Conservation (phyloP, 1,140 invertebrate species). For the Drosophila prosaltans region DNA sequence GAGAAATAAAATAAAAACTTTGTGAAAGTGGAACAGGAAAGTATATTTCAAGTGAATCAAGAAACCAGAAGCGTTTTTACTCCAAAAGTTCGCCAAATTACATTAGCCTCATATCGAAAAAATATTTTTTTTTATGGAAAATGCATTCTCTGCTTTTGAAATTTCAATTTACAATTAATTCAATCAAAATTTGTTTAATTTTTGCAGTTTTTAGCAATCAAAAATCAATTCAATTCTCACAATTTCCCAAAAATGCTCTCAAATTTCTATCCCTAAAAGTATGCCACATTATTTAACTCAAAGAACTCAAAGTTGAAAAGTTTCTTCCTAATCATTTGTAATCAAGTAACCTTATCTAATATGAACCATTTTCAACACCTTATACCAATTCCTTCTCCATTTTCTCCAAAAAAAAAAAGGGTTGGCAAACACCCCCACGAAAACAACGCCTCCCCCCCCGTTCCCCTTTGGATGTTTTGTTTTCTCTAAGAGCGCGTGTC, state of each 20-base stretch:
- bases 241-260: background rate
- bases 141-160: no score
- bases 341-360: slow-evolving; percentile 10
- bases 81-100: no score
- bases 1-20: background rate
- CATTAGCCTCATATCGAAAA: no score
- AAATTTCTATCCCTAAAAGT: background rate
- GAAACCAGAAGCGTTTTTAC: no score
- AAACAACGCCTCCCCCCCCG: background rate
- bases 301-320: background rate
- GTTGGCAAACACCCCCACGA: slow-evolving; percentile 24
- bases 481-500: slow-evolving; percentile 34
- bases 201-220: no score
- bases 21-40: no score
- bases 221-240: background rate
- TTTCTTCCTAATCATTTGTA: slow-evolving; percentile 7
- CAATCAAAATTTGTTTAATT: no score
- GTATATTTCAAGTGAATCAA: no score
- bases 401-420: slow-evolving; percentile 53
- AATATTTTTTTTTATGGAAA: no score
- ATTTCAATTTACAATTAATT: no score
- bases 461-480: slow-evolving; percentile 11
- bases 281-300: background rate
- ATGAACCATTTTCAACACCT: slow-evolving; percentile 4
- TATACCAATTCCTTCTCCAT: background rate